A percentile compares a stretch with the other conserved stretches of the same genome.
Evolutionary conservation across 1,140 invertebrate species (phyloP).

Genomic region (Galleria mellonella): DNA sequence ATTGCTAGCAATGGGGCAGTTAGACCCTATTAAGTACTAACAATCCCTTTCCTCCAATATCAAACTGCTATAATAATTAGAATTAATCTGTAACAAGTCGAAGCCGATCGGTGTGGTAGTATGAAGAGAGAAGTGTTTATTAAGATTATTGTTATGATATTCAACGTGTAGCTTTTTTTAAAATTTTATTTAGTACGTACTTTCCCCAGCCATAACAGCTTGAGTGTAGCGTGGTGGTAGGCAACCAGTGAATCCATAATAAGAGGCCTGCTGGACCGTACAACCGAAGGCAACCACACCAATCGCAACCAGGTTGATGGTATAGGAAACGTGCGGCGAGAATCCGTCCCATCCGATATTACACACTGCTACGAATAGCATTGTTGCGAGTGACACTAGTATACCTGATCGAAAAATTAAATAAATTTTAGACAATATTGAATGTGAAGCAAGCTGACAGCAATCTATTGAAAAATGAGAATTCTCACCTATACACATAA

Average conservation of each 20-base stretch:
- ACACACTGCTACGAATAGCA: conserved; percentile 88
- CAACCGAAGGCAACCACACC: conserved; percentile 91
- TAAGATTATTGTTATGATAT: too few species aligned
- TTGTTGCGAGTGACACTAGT: conserved; percentile 84
- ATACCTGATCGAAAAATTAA: conserved; percentile 77
- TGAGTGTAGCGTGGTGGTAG: conserved; percentile 91
- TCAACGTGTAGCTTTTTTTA: too few species aligned
- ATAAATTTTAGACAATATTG: not conserved
- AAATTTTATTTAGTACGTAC: conserved; percentile 70
- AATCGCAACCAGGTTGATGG: conserved; percentile 88
- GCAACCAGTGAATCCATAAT: conserved; percentile 95
- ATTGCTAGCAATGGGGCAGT: too few species aligned
- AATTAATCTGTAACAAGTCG: too few species aligned
- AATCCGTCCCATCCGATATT: conserved; percentile 91
- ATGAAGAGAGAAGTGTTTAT: too few species aligned
- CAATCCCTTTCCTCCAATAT: too few species aligned
- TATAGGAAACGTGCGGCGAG: conserved; percentile 80
- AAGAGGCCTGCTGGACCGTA: conserved; percentile 95
- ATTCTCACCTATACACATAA: too few species aligned
- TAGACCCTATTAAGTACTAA: too few species aligned
- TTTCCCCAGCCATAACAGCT: conserved; percentile 95
- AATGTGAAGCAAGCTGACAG: too few species aligned
- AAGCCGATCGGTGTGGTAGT: too few species aligned
- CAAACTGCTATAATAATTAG: too few species aligned
- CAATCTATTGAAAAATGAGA: too few species aligned